A percentile compares a stretch with the other conserved stretches of the same genome.
phyloP scores from a whole-genome alignment of 1,140 invertebrate genomes.

The honey bee (Apis mellifera) region DNA sequence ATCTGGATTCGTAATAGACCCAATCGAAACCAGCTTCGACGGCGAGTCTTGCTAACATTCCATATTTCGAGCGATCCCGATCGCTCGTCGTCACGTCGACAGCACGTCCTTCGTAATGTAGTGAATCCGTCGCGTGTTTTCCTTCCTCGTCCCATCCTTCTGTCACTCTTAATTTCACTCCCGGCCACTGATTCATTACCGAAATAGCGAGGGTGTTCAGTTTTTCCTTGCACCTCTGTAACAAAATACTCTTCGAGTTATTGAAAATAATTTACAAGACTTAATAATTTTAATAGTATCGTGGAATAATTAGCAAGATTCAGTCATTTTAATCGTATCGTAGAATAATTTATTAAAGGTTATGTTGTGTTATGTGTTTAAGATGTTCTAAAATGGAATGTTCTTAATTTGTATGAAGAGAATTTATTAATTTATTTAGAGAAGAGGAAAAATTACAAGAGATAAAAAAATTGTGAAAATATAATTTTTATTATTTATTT shows the following conservation, averaged over 20 bases:
- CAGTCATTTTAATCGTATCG: too few relatives aligned
- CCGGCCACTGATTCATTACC: slow-evolving; percentile 99
- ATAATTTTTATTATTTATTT: too few relatives aligned
- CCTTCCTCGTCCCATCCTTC: slow-evolving; percentile 97
- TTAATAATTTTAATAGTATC: too few relatives aligned
- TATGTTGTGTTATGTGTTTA: too few relatives aligned
- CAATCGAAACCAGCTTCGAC: slow-evolving; percentile 99
- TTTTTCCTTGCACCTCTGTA: slow-evolving; percentile 97
- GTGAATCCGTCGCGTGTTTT: slow-evolving; percentile 89
- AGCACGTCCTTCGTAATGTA: slow-evolving; percentile 97
- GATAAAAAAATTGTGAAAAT: too few relatives aligned
- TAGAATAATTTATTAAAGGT: too few relatives aligned
- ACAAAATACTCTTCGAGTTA: slow-evolving; percentile 34
- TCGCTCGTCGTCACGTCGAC: slow-evolving; percentile 98
- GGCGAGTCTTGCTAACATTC: slow-evolving; percentile 96
- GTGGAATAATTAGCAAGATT: too few relatives aligned
- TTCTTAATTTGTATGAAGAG: too few relatives aligned
- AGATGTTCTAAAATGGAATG: too few relatives aligned
- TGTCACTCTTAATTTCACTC: slow-evolving; percentile 93
- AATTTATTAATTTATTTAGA: too few relatives aligned
- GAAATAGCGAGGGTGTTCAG: slow-evolving; percentile 96
- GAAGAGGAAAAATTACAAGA: too few relatives aligned
- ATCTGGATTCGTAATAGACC: slow-evolving; percentile 97
- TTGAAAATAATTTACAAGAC: neutral
- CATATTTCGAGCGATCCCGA: slow-evolving; percentile 94